Base-by-base conservation (phyloP, 1,140 invertebrate genomes). In the Lasaia peninsularis region DNA sequence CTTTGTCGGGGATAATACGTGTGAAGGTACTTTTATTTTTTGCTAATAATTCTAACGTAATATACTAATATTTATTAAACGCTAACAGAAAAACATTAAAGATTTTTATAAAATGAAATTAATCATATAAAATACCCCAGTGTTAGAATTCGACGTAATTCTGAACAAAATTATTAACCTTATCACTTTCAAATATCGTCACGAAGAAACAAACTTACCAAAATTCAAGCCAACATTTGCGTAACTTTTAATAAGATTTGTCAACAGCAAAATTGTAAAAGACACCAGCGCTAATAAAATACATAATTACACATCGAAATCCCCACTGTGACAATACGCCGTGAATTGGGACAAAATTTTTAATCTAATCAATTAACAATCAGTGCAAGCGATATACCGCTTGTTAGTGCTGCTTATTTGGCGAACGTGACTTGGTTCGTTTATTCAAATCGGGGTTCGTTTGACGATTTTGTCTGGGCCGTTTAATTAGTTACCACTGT, bases 321-420 rank as follows among this genome's bases (percentile, higher is more conserved):
- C 74, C 75, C 71, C 71, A 57, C 52, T 69, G 74, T 73, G 69
- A 80, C 80, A 86, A 86, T 86, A 73, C 69, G 65, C 63, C 61
- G 67, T 52, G 75, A 75, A 83, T 86, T 83, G 78, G 77, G 62
- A 62, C 73, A 78, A 83, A 86, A 77, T 88, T 88, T 86, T 86
- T 88, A 88, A 88, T 86, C 80, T 80, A 86, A 88, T 88, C 83
- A 88, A 88, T 88, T 86, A 88, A 78, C 86, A 88, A 88, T 88
- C 86, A 88, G 78, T 80, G 86, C 83, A 83, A 88, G 68, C 83
- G 83, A 88, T 86, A 88, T 74, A 80, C 75, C 77, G 79, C 83
- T 88, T 86, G 83, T 87, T 88, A 87, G 75, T 73, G 60, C 74
- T 83, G 77, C 68, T 85, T 87, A 87, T 87, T 87, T 87, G 81